Percentiles rank a stretch among this genome's conserved stretches.
Evolutionary conservation across 2,113 vertebrate genomes (phyloP).

Genomic region (Acrocephalus kingi): DNA sequence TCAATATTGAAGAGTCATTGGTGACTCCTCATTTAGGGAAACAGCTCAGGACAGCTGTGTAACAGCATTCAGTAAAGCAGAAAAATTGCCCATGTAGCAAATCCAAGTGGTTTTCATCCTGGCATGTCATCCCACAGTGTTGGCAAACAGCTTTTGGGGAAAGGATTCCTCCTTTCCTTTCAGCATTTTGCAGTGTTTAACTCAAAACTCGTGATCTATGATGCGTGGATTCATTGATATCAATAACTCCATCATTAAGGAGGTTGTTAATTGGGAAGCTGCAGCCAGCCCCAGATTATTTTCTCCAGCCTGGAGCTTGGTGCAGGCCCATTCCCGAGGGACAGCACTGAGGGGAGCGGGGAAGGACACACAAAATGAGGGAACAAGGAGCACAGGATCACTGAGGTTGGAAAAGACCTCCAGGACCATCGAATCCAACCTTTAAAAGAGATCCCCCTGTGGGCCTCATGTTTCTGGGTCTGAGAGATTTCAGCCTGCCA

Average conservation of each 20-base stretch:
- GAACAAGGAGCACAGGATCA: neutral
- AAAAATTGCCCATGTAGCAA: neutral
- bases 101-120: neutral
- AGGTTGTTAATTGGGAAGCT: neutral
- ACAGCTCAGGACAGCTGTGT: neutral
- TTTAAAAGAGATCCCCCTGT: neutral
- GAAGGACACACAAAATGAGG: neutral
- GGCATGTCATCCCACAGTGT: neutral
- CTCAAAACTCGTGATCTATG: neutral
- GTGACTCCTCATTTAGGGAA: neutral
- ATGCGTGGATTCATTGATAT: neutral
- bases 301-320: accelerated
- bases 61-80: neutral
- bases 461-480: neutral
- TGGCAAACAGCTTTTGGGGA: neutral
- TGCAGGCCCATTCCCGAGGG: accelerated
- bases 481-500: too few species aligned
- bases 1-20: neutral
- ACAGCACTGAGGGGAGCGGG: neutral
- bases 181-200: neutral
- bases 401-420: accelerated
- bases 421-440: accelerated
- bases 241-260: neutral
- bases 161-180: neutral
- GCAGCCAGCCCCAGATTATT: neutral